Conservation (phyloP, 2,113 vertebrate genomes). For the Gallinago media region DNA sequence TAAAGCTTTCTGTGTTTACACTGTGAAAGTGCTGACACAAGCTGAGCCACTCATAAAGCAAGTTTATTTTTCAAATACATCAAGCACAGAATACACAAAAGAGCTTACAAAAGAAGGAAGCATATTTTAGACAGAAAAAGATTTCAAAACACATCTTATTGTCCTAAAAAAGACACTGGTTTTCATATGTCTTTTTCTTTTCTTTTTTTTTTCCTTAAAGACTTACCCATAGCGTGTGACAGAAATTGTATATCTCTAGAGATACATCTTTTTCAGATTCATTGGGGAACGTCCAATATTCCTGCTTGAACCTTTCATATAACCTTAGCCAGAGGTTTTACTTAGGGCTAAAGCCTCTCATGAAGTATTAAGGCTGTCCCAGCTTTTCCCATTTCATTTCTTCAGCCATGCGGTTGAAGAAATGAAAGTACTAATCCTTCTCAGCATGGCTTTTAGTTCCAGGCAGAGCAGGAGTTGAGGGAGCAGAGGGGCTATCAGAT, state of each 20-base stretch:
- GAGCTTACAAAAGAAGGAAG: neutral
- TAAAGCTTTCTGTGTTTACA: conserved; percentile 24
- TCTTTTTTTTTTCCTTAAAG: neutral
- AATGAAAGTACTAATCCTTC: conserved; percentile 66
- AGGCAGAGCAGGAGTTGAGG: conserved; percentile 16
- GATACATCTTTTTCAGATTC: neutral
- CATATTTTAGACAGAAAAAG: neutral
- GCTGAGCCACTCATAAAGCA: conserved; percentile 16
- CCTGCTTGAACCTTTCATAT: neutral
- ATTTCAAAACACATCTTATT: neutral
- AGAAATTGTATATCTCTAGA: neutral
- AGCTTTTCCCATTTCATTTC: conserved; percentile 64
- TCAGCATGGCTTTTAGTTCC: conserved; percentile 56
- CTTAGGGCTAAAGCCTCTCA: conserved; percentile 49
- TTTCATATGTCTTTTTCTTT: neutral
- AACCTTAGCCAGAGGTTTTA: conserved; percentile 35
- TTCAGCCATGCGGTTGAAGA: conserved; percentile 27
- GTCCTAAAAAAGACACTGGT: neutral
- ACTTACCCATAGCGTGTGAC: neutral
- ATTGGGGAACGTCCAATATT: neutral
- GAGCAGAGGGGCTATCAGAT: conserved; percentile 29
- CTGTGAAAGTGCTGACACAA: conserved; percentile 28
- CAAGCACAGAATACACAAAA: neutral
- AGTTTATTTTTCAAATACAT: conserved; percentile 31
- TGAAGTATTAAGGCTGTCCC: conserved; percentile 55